A percentile compares a stretch with the other conserved stretches of the same genome.
These are phyloP conservation scores for Spisula solida DNA, from an alignment of 2,888 invertebrate species.

Conservation along the genomic window DNA sequence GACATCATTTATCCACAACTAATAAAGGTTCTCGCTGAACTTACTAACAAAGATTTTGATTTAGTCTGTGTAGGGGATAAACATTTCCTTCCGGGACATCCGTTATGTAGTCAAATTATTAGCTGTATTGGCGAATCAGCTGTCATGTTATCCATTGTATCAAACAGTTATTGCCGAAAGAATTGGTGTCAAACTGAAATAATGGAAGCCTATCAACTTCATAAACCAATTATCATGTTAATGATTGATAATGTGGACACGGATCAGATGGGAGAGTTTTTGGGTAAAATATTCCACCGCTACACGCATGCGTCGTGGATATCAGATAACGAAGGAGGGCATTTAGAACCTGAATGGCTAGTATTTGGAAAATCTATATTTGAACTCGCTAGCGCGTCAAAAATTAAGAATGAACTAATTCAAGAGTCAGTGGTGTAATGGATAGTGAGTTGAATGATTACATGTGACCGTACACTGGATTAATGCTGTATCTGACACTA, in stretches of 20 bases:
- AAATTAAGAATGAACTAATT: too few species aligned
- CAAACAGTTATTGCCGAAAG: slow-evolving; percentile 24
- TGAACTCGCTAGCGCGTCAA: background rate
- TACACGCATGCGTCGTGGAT: slow-evolving; percentile 38
- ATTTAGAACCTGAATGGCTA: slow-evolving; percentile 37
- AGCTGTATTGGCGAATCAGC: slow-evolving; percentile 25
- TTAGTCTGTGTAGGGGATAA: slow-evolving; percentile 30
- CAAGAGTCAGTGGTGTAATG: too few species aligned
- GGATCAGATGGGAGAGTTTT: background rate
- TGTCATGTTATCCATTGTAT: slow-evolving; percentile 22
- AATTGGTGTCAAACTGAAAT: slow-evolving; percentile 33
- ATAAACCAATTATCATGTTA: slow-evolving; percentile 35
- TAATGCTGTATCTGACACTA: too few species aligned
- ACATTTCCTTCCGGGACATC: slow-evolving; percentile 33
- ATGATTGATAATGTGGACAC: slow-evolving; percentile 30
- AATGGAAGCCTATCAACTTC: slow-evolving; percentile 16
- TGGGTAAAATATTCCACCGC: slow-evolving; percentile 25
- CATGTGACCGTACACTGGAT: too few species aligned
- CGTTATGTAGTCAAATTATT: slow-evolving; percentile 31
- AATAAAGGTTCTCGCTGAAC: background rate
- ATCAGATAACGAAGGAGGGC: slow-evolving; percentile 24
- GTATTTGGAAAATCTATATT: slow-evolving; percentile 21
- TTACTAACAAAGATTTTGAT: background rate
- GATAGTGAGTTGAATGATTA: too few species aligned
- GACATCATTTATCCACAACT: slow-evolving; percentile 27